These are phyloP conservation scores for Drosophila leontia DNA, from an alignment of 1,140 invertebrate species.

Conservation along the genomic window DNA sequence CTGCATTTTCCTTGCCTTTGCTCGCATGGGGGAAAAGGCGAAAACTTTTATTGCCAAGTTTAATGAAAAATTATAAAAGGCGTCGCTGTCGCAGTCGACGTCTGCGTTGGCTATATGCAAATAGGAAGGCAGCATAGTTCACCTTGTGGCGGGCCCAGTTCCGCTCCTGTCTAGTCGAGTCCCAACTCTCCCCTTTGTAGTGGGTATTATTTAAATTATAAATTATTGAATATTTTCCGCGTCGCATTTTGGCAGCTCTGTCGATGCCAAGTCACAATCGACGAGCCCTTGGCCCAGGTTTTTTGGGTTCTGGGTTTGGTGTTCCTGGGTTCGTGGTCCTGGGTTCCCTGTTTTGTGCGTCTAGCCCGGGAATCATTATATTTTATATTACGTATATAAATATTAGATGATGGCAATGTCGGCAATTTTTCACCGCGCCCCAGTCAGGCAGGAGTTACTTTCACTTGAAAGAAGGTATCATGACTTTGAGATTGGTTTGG, in stretches of 20 bases:
- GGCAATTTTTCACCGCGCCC: slow-evolving; percentile 58
- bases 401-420: slow-evolving; percentile 61
- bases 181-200: slow-evolving; percentile 45
- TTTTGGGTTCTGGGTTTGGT: not conserved
- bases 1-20: slow-evolving; percentile 52
- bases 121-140: slow-evolving; percentile 69
- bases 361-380: slow-evolving; percentile 58
- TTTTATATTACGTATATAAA: slow-evolving; percentile 69
- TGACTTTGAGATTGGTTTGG: not conserved
- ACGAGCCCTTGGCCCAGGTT: slow-evolving; percentile 31
- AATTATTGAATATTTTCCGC: slow-evolving; percentile 82
- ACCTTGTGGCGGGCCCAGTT: slow-evolving; percentile 54
- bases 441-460: slow-evolving; percentile 21
- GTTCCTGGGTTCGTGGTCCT: not conserved
- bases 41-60: slow-evolving; percentile 83
- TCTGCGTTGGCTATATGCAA: slow-evolving; percentile 52
- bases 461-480: not conserved
- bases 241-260: slow-evolving; percentile 53
- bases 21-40: slow-evolving; percentile 70
- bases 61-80: slow-evolving; percentile 84
- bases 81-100: slow-evolving; percentile 43
- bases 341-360: slow-evolving; percentile 14
- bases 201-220: slow-evolving; percentile 83
- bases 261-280: slow-evolving; percentile 39
- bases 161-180: slow-evolving; percentile 12